Conservation (phyloP, 2,888 invertebrate species). For the Conus canariensis region DNA sequence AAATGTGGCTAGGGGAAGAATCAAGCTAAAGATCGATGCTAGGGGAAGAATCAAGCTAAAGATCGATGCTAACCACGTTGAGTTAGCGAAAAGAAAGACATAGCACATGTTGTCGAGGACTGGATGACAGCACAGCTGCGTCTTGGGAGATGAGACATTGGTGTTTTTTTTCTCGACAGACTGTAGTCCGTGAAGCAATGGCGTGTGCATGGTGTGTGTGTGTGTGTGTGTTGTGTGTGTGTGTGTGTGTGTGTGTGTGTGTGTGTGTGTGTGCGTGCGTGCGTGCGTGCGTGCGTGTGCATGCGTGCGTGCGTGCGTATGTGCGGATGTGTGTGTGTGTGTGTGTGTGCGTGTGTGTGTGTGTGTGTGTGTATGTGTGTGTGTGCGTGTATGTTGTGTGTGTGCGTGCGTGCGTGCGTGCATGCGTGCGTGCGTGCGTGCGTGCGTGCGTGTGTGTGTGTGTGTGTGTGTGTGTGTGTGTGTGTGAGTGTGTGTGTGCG, state of each 20-base stretch:
- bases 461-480: not conserved
- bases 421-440: not conserved
- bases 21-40: no score
- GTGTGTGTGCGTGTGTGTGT: not conserved
- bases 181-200: not conserved
- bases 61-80: no score
- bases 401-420: not conserved
- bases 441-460: not conserved
- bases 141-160: no score
- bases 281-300: not conserved
- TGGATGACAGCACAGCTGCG: no score
- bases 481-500: not conserved
- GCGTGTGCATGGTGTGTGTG: not conserved
- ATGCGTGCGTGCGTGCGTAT: not conserved
- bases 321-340: not conserved
- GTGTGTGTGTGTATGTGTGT: not conserved
- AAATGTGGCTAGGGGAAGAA: no score
- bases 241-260: slow-evolving; percentile 16
- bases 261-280: not conserved
- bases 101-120: no score
- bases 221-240: slow-evolving; percentile 3
- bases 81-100: no score
- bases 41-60: no score
- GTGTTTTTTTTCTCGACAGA: no score
- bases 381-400: not conserved